These are phyloP conservation scores for Yasuhikotakia modesta DNA, from an alignment of 2,797 vertebrate species.

Conservation along the genomic window DNA sequence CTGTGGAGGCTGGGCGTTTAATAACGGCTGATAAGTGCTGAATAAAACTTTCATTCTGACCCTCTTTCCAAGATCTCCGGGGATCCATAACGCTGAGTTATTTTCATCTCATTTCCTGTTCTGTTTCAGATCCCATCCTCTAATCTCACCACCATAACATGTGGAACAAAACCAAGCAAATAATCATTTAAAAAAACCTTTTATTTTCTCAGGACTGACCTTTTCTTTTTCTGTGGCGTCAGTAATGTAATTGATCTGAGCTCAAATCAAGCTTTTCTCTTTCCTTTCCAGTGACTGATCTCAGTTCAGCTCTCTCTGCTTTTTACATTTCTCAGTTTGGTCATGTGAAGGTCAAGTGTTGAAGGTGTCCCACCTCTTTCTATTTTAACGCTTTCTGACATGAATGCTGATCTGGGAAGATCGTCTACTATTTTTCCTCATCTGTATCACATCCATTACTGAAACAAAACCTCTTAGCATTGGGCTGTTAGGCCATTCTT, in stretches of 20 bases:
- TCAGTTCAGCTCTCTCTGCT: slow-evolving; percentile 38
- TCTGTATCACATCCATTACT: slow-evolving; percentile 27
- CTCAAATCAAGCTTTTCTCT: slow-evolving; percentile 28
- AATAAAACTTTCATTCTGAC: slow-evolving; percentile 48
- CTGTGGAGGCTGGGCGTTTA: slow-evolving; percentile 57
- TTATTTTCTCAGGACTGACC: slow-evolving; percentile 24
- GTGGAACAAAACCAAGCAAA: slow-evolving; percentile 29
- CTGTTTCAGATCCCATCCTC: slow-evolving; percentile 15
- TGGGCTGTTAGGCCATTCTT: slow-evolving; percentile 20
- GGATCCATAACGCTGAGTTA: slow-evolving; percentile 3
- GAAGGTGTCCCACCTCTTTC: slow-evolving; percentile 56
- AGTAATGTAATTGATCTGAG: slow-evolving; percentile 51
- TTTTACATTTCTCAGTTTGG: slow-evolving; percentile 50
- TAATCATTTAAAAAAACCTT: slow-evolving; percentile 47
- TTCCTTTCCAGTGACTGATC: slow-evolving; percentile 29
- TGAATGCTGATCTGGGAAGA: slow-evolving; percentile 51
- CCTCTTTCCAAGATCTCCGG: slow-evolving; percentile 29
- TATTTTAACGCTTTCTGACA: slow-evolving; percentile 56
- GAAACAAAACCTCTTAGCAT: slow-evolving; percentile 35
- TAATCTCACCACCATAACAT: slow-evolving; percentile 19
- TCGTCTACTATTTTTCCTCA: slow-evolving; percentile 21
- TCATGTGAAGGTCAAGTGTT: slow-evolving; percentile 62
- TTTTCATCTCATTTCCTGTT: background rate
- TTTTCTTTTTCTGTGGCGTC: slow-evolving; percentile 34
- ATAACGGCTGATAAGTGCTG: slow-evolving; percentile 65